Evolutionary conservation across 92 coral and sea anemone species (phyloP), one percentile per base, ranked within the genome.

Genomic region (Actinernus sp.): DNA sequence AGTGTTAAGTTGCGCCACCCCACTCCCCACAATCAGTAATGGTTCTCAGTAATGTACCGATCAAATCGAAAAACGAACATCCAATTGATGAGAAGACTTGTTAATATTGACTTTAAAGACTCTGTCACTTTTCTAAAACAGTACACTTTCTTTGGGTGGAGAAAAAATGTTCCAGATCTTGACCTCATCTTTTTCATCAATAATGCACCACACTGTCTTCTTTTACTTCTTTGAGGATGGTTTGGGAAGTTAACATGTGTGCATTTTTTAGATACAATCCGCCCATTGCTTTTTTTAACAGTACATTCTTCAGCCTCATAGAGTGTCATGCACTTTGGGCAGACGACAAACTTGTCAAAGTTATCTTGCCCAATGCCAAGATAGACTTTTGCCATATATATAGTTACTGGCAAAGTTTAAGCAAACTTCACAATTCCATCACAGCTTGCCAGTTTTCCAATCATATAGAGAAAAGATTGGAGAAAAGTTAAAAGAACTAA

Each of bases 111-210:
- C n/a, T n/a, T n/a, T n/a, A n/a, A n/a, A n/a, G 81, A 51, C 9
- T 65, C 74, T 49, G 68, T 64, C n/a, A 73, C n/a, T 28, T 67
- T 46, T 25, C 37, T 55, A 23, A 31, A 80, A 49, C 87, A 80
- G 39, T 81, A 81, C 4, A 72, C 64, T 21, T 66, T 50, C 31
- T 73, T 81, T 36, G 88, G 88, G 33, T 75, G 60, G 25, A 82
- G 59, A 32, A 53, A 82, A 52, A 64, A 14, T 21, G 55, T 28
- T 23, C 88, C 88, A 9, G 69, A 31, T 43, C 58, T 51, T 46
- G 78, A 74, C 30, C 84, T 75, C 78, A 82, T 65, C 14, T 58
- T 65, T 58, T 82, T 82, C 84, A 75, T 75, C 6, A 82, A 57
- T 4, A 74, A 2, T 17, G 88, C 24, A 1, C 88, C 88, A 81